Percentiles rank a stretch among this genome's conserved stretches.
Conservation (phyloP, 2,797 vertebrate species). For the Taeniopygia guttata region DNA sequence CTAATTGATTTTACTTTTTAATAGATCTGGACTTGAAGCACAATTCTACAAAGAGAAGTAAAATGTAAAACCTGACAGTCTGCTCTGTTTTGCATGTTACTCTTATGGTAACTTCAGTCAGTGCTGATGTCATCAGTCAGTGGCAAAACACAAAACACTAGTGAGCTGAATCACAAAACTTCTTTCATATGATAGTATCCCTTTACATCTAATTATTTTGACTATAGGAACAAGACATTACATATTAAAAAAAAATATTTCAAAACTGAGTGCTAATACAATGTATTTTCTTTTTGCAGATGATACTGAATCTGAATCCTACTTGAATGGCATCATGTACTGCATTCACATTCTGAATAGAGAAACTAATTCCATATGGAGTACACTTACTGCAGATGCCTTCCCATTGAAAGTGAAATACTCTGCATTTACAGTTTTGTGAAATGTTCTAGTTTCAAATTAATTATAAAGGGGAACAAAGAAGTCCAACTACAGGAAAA, state of each 20-base stretch:
- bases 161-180: not conserved
- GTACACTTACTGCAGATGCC: not conserved
- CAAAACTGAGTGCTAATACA: not conserved
- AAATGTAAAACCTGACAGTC: not conserved
- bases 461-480: not conserved
- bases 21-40: not conserved
- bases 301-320: not conserved
- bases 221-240: not conserved
- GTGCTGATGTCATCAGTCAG: not conserved
- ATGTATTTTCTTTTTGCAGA: not conserved
- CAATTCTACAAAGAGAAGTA: not conserved
- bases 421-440: not conserved
- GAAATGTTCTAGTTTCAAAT: not conserved
- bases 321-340: not conserved
- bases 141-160: not conserved
- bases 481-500: not conserved
- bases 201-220: not conserved
- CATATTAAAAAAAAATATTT: not conserved
- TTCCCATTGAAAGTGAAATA: not conserved
- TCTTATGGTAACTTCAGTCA: not conserved
- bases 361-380: not conserved
- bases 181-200: not conserved
- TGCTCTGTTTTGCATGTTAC: not conserved
- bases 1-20: not conserved
- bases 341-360: not conserved